Conservation (phyloP, 2,113 vertebrate species). For the Anguilla japonica region DNA sequence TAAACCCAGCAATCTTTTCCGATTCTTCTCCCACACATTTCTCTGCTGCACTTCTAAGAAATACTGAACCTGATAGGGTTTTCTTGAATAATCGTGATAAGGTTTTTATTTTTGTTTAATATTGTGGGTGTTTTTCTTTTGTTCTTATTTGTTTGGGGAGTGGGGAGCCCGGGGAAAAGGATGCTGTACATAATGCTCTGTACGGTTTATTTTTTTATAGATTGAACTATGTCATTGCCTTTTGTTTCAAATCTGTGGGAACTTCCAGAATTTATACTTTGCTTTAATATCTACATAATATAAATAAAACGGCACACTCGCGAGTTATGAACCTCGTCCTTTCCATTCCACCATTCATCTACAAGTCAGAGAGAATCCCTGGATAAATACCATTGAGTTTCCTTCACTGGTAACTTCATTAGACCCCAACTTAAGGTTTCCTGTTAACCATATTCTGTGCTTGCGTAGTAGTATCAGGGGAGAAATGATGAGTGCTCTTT, state of each 20-base stretch:
- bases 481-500: neutral
- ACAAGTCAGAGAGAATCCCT: neutral
- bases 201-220: slow-evolving; percentile 3
- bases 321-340: slow-evolving; percentile 39
- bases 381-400: no score
- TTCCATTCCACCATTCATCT: slow-evolving; percentile 18
- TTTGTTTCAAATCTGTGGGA: neutral
- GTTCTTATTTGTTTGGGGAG: slow-evolving; percentile 3
- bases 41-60: slow-evolving; percentile 49
- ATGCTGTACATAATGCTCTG: neutral
- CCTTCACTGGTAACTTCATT: no score
- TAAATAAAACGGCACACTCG: slow-evolving; percentile 24
- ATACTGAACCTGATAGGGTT: slow-evolving; percentile 51
- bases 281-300: slow-evolving; percentile 38
- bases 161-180: neutral
- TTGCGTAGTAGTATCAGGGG: neutral
- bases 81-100: slow-evolving; percentile 11
- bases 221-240: slow-evolving; percentile 1
- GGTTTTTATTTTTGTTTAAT: neutral
- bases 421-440: no score
- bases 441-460: no score
- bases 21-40: slow-evolving; percentile 31
- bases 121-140: neutral
- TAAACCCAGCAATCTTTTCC: slow-evolving; percentile 3
- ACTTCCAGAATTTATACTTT: slow-evolving; percentile 22